phyloP scores from a whole-genome alignment of 2,888 invertebrate species.

The Autographa gamma region DNA sequence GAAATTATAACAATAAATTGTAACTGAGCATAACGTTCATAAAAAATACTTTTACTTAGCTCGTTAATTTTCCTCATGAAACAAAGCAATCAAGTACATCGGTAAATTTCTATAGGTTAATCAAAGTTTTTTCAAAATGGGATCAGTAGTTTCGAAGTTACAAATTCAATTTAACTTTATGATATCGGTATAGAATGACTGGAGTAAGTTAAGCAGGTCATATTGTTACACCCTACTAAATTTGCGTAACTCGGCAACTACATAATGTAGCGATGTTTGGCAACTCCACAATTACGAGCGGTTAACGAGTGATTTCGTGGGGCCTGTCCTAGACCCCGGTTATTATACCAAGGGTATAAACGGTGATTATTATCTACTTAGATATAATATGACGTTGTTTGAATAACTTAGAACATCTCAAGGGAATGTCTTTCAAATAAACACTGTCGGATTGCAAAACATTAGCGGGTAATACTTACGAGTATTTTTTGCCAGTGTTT shows the following conservation, averaged over 20 bases:
- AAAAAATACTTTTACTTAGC: constrained; percentile 5
- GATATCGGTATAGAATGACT: background rate
- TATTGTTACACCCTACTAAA: constrained; percentile 68
- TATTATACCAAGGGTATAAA: constrained; percentile 56
- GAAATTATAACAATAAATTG: constrained; percentile 12
- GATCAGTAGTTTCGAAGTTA: background rate
- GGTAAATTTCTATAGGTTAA: background rate
- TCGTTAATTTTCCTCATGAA: no score
- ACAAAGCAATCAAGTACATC: background rate
- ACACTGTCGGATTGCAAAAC: background rate
- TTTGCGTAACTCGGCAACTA: constrained; percentile 65
- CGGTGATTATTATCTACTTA: constrained; percentile 58
- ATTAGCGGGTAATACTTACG: background rate
- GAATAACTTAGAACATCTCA: constrained; percentile 31
- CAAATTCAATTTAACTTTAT: background rate
- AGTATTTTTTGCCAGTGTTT: background rate
- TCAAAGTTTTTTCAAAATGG: background rate
- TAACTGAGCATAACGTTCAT: constrained; percentile 25
- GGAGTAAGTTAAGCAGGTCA: constrained; percentile 55
- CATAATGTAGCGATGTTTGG: constrained; percentile 61
- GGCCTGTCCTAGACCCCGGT: constrained; percentile 69
- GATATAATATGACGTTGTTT: constrained; percentile 34
- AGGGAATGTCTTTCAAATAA: background rate
- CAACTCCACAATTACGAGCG: constrained; percentile 64
- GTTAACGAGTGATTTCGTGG: constrained; percentile 63